A percentile compares a stretch with the other conserved stretches of the same genome.
Evolutionary conservation across 1,140 invertebrate genomes (phyloP).

Genomic region (Argopecten irradians): DNA sequence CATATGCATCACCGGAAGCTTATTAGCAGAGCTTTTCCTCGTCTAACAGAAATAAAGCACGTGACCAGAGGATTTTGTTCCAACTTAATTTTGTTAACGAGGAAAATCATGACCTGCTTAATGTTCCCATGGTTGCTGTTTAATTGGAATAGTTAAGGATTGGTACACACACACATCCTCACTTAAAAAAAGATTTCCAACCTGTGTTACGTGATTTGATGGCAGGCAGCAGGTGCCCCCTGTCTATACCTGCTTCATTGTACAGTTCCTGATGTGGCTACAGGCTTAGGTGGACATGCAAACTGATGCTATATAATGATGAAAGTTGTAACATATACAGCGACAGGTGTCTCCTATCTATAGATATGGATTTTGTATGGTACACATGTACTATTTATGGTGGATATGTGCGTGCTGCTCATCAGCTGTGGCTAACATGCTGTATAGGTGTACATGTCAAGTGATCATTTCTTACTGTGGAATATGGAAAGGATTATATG

Average conservation of each 20-base stretch:
- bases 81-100: constrained; percentile 23
- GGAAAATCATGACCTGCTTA: neutral
- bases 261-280: neutral
- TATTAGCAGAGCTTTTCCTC: constrained; percentile 4
- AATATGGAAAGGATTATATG: neutral
- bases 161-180: constrained; percentile 13
- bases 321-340: neutral
- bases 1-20: neutral
- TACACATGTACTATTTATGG: neutral
- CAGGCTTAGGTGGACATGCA: constrained; percentile 4
- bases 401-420: neutral
- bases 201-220: constrained; percentile 16
- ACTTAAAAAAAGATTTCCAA: constrained; percentile 11
- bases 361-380: neutral
- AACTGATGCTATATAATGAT: neutral
- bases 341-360: constrained; percentile 1
- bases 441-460: neutral
- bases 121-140: constrained; percentile 8
- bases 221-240: neutral
- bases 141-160: constrained; percentile 12
- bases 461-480: neutral
- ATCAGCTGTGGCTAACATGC: neutral
- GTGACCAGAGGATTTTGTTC: neutral
- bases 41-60: neutral
- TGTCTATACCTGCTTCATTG: neutral